A percentile compares a stretch with the other conserved stretches of the same genome.
Evolutionary conservation across 37 sponge, comb jelly and placozoan genomes (phyloP).

Genomic region (Halichondria panicea): DNA sequence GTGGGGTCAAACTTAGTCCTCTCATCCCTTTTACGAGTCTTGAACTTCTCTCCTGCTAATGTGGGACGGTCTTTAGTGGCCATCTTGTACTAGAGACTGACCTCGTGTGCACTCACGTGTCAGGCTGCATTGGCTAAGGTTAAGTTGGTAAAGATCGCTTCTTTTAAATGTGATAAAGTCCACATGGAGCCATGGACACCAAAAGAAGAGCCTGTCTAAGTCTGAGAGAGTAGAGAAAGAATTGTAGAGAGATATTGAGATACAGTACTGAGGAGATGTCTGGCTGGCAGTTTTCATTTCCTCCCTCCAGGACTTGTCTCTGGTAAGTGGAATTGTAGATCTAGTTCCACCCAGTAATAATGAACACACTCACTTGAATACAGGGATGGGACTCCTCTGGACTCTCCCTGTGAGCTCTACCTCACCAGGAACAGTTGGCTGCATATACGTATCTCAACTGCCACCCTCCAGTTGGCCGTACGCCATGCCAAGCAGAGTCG

Average conservation of each 20-base stretch:
- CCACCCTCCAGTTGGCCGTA: conserved; percentile 40
- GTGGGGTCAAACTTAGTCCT: conserved; percentile 87
- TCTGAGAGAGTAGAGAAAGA: too few species aligned
- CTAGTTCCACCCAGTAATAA: neutral
- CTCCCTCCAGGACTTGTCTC: conserved; percentile 48
- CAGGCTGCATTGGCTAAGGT: neutral
- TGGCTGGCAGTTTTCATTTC: conserved; percentile 41
- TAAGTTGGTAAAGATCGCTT: neutral
- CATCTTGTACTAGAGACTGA: conserved; percentile 6
- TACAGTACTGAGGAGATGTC: conserved; percentile 27
- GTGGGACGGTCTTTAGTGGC: conserved; percentile 55
- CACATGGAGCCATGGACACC: neutral
- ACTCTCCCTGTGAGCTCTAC: conserved; percentile 5
- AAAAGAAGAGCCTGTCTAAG: too few species aligned
- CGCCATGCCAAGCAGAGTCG: conserved; percentile 13
- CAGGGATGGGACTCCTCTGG: conserved; percentile 46
- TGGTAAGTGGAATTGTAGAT: conserved; percentile 31
- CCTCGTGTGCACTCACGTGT: conserved; percentile 5
- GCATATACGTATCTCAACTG: conserved; percentile 8
- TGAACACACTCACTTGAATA: neutral
- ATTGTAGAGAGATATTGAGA: neutral
- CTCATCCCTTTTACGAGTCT: conserved; percentile 94
- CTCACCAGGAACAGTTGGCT: conserved; percentile 21
- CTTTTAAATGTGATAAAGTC: conserved; percentile 18
- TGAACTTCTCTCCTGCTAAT: conserved; percentile 72